Evolutionary conservation across 1,140 invertebrate genomes (phyloP), one percentile per base, ranked within the genome.

Genomic region (Schlechtendalia chinensis): DNA sequence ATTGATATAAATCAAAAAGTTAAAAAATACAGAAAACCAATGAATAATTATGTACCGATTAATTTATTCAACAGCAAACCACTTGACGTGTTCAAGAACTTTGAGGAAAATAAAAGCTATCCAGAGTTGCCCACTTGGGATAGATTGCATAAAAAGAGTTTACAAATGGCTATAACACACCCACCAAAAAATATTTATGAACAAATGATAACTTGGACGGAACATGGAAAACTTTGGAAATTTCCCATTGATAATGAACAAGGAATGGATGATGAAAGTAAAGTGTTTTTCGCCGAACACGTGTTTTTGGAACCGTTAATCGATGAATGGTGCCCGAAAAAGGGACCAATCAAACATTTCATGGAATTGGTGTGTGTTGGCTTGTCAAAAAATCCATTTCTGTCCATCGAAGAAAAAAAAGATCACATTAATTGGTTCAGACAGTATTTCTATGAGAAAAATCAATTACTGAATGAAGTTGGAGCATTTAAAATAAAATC

Each of bases 171-270:
- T 0, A 86, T 90, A 0, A 88, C 89, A 6, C 90, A 92, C 85
- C 90, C 92, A 11, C 96, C 96, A 1, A 85, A 87, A 10, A 98
- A 98, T 88, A 91, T 92, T 83, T 97, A 96, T 85, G 91, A 95
- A 86, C 94, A 99, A 88, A 93, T 97, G 90, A 94, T 96, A 80
- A 84, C 91, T 69, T 98, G 95, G 95, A 99, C 97, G 0, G 91
- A 97, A 71, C 90, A 96, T 86, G 95, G 95, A 63, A 98, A 96
- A 88, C 83, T 98, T 12, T 99, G 97, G 97, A 91, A 93, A 75
- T 99, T 98, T 86, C 98, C 98, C 16, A 97, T 99, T 81, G 88
- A 99, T 86, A 99, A 99, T 89, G 97, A 99, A 87, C 92, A 95
- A 90, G 97, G 95, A 95, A 87, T 82, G 84, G 90, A 92, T 65